Evolutionary conservation across 2,888 invertebrate species (phyloP), one percentile per base, ranked within the genome.

Genomic region (Mongoloraphidia duomilia): DNA sequence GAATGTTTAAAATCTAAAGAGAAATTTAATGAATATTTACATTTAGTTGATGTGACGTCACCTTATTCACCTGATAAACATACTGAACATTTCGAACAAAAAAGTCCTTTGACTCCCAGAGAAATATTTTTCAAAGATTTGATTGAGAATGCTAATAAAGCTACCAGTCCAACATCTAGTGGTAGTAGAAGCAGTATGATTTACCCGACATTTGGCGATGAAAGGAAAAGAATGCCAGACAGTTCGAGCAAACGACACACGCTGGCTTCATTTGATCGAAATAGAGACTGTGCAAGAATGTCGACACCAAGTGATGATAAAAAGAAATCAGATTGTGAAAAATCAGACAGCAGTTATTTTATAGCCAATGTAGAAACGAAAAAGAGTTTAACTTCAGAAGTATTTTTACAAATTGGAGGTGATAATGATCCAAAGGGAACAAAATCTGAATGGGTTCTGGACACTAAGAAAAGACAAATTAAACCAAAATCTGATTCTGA

Each of bases 121-220:
- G 66, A 69, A 54, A 54, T 66, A 49, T 69, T 69, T 52, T 69
- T 70, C 51, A 60, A 63, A 17, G 69, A 70, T 56, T 55, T 69
- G 35, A 63, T 66, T 34, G 61, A 60, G 51, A 59, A 58, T 36
- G 65, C 63, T 1, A 62, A 65, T 44, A 55, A 55, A 47, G 52
- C 54, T 2, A 54, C 49, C 8, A 51, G 40, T 26, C 49, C 45
- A 9, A 12, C 13, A 39, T 14, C 40, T 11, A 39, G 40, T 26
- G 26, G 26, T 6, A 26, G 26, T 6, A 26, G 26, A 6, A 26
- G 26, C 26, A 26, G 26, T 26, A 26, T 26, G 26, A 26, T 26
- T 26, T 26, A 26, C 26, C 26, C 26, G 26, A 26, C 26, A 26
- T 26, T 26, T 6, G 26, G 26, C 26, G 26, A 26, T 26, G 26